Percentiles rank a stretch among this genome's conserved stretches.
Conservation (phyloP, 2,888 invertebrate genomes). For the Megalurothrips usitatus region DNA sequence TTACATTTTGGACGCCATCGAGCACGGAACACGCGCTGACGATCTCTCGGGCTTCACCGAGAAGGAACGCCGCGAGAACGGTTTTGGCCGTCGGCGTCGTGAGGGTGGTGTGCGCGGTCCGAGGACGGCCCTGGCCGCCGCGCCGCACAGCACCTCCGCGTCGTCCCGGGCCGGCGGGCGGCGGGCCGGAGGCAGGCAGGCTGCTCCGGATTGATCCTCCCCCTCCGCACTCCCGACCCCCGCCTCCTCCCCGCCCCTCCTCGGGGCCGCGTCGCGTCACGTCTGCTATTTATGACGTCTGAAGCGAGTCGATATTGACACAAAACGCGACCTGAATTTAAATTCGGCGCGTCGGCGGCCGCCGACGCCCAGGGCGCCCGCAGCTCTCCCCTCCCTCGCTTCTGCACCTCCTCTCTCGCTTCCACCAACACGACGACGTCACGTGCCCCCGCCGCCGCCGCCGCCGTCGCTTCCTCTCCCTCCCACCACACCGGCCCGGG, state of each 20-base stretch:
- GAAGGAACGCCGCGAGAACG: too few relatives aligned
- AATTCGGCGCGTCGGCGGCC: not conserved
- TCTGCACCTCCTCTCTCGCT: not conserved
- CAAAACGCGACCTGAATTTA: not conserved
- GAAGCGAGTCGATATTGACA: conserved; percentile 24
- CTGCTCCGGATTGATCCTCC: not conserved
- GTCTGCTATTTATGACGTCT: conserved; percentile 21
- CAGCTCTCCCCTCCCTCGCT: not conserved
- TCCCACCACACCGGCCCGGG: not conserved
- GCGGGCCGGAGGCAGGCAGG: too few relatives aligned
- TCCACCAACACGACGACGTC: not conserved
- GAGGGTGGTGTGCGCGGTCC: too few relatives aligned
- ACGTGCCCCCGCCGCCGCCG: not conserved
- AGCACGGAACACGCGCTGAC: too few relatives aligned
- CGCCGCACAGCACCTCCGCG: too few relatives aligned
- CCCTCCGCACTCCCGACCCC: not conserved
- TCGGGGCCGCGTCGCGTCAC: not conserved
- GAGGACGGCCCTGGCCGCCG: too few relatives aligned
- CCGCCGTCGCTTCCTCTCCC: not conserved
- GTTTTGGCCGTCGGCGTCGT: too few relatives aligned
- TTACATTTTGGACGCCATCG: too few relatives aligned
- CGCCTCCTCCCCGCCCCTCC: not conserved
- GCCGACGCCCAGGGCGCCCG: not conserved
- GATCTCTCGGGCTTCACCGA: too few relatives aligned
- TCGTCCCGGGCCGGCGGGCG: too few relatives aligned